Evolutionary conservation across 2,888 invertebrate species (phyloP).

Genomic region (Vesta saturnalis): DNA sequence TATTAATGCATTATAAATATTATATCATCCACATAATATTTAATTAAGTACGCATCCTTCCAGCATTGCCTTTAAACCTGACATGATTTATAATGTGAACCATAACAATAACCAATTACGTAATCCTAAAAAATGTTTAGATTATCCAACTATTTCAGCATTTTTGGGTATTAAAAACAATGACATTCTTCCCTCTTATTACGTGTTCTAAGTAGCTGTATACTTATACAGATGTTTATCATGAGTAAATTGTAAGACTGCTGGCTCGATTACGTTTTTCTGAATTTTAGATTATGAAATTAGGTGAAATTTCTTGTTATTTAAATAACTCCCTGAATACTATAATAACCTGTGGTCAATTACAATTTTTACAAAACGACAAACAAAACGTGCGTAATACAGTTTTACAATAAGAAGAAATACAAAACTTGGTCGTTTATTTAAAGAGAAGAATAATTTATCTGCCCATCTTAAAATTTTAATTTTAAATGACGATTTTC

Average conservation of each 20-base stretch:
- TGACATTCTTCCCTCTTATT: slow-evolving; percentile 37
- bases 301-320: slow-evolving; percentile 40
- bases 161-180: slow-evolving; percentile 31
- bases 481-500: neutral
- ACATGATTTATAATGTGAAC: too few relatives aligned
- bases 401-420: too few relatives aligned
- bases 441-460: too few relatives aligned
- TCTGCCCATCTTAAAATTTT: too few relatives aligned
- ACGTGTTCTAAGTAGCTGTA: slow-evolving; percentile 43
- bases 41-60: slow-evolving; percentile 5
- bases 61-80: too few relatives aligned
- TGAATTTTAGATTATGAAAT: slow-evolving; percentile 39
- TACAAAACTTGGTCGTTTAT: too few relatives aligned
- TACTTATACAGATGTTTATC: slow-evolving; percentile 48
- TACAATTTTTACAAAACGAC: slow-evolving; percentile 16
- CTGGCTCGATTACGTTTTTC: slow-evolving; percentile 36
- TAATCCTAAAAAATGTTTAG: neutral
- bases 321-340: slow-evolving; percentile 40
- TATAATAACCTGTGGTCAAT: slow-evolving; percentile 39
- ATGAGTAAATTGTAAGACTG: slow-evolving; percentile 37
- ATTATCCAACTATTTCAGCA: neutral
- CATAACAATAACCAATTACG: too few relatives aligned
- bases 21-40: slow-evolving; percentile 14
- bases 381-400: too few relatives aligned
- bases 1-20: slow-evolving; percentile 28